These are phyloP conservation scores for Macroglossus sobrinus DNA, from an alignment of 2,113 vertebrate species.

Conservation along the genomic window DNA sequence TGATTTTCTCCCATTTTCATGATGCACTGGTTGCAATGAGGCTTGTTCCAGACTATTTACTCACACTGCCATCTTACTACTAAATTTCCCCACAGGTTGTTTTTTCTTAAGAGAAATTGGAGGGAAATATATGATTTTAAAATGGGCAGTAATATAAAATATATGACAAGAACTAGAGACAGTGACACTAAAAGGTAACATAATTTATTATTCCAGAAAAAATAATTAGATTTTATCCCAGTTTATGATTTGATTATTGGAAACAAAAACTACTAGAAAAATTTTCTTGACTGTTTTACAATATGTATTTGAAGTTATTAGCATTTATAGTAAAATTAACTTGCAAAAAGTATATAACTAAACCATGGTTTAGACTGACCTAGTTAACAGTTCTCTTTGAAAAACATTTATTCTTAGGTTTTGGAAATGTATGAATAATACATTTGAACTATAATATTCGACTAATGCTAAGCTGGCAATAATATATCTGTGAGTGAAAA, in stretches of 20 bases:
- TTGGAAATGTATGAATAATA: neutral
- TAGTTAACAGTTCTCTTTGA: constrained; percentile 29
- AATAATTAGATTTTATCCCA: neutral
- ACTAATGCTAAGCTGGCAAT: neutral
- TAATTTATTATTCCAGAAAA: neutral
- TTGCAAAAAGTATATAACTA: neutral
- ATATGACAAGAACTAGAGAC: neutral
- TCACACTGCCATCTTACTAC: neutral
- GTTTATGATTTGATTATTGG: neutral
- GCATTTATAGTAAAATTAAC: constrained; percentile 32
- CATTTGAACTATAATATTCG: neutral
- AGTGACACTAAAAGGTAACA: neutral
- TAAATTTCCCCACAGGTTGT: neutral
- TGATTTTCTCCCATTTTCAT: neutral
- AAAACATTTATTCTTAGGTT: neutral
- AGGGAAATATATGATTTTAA: neutral
- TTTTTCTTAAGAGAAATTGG: neutral
- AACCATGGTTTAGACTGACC: neutral
- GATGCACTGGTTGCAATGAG: neutral
- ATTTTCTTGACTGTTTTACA: neutral
- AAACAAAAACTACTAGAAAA: neutral
- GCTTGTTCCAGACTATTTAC: neutral
- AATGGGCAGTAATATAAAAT: neutral
- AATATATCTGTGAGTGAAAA: neutral
- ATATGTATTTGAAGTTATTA: neutral